Conservation (phyloP, 2,797 vertebrate species). For the Gouania willdenowi region DNA sequence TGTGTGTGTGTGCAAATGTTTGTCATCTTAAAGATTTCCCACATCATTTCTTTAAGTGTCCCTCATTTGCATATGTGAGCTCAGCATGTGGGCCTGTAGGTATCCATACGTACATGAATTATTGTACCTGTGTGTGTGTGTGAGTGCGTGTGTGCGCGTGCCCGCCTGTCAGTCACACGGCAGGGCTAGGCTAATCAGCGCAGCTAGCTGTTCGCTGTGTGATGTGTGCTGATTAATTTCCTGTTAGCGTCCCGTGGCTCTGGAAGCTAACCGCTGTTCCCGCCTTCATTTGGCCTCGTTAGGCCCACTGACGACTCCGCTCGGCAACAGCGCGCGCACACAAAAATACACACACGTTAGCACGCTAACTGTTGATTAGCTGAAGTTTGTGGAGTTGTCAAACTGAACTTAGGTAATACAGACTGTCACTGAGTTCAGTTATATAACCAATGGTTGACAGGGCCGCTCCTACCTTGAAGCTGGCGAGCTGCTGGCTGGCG, state of each 20-base stretch:
- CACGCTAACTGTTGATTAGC: no score
- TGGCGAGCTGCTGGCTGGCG: slow-evolving; percentile 66
- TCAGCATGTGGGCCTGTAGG: not conserved
- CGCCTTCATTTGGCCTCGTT: slow-evolving; percentile 49
- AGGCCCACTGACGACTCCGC: slow-evolving; percentile 36
- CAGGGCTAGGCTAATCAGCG: slow-evolving; percentile 63
- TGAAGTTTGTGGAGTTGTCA: no score
- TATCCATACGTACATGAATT: slow-evolving; percentile 1
- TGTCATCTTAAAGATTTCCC: no score
- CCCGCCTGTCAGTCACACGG: slow-evolving; percentile 54
- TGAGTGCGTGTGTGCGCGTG: slow-evolving; percentile 9
- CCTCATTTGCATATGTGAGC: not conserved
- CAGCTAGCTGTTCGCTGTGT: slow-evolving; percentile 60
- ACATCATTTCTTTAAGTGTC: not conserved
- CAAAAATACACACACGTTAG: slow-evolving; percentile 6
- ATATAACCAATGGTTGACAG: no score
- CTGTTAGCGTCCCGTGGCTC: slow-evolving; percentile 57
- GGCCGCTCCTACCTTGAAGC: slow-evolving; percentile 74
- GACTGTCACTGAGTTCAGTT: no score
- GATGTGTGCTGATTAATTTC: slow-evolving; percentile 65
- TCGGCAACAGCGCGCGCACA: slow-evolving; percentile 27
- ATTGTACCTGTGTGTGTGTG: slow-evolving; percentile 1
- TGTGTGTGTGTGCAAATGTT: not conserved
- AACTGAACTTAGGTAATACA: no score
- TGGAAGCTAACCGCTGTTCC: slow-evolving; percentile 62